Evolutionary conservation across 2,888 invertebrate genomes (phyloP).

Genomic region (Troides helena): DNA sequence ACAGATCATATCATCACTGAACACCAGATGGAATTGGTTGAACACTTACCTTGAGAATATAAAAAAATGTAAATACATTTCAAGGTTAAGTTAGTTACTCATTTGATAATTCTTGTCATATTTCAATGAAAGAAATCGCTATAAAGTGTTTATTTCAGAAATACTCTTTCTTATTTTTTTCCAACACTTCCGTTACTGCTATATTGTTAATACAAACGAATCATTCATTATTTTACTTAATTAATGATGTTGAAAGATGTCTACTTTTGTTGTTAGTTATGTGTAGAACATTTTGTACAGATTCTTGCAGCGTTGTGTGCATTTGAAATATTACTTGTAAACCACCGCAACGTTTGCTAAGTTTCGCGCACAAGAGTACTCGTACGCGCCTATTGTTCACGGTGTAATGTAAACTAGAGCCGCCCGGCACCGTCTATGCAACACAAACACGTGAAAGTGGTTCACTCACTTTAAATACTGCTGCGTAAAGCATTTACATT

Average conservation of each 20-base stretch:
- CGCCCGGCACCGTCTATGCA: slow-evolving; percentile 20
- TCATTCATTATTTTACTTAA: neutral
- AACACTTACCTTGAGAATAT: too few species aligned
- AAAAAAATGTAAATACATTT: too few species aligned
- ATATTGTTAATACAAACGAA: too few species aligned
- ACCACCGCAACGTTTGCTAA: slow-evolving; percentile 25
- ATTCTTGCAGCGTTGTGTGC: slow-evolving; percentile 11
- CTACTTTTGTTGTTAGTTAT: neutral
- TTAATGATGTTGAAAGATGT: neutral
- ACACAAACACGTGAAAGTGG: slow-evolving; percentile 28
- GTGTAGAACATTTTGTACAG: neutral
- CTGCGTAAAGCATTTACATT: slow-evolving; percentile 28
- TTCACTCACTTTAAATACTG: slow-evolving; percentile 30
- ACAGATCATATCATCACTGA: too few species aligned
- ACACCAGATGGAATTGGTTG: too few species aligned
- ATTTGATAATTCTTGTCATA: too few species aligned
- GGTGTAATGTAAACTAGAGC: slow-evolving; percentile 28
- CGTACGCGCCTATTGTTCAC: slow-evolving; percentile 26
- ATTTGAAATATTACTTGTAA: slow-evolving; percentile 15
- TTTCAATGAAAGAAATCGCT: too few species aligned
- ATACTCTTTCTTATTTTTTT: too few species aligned
- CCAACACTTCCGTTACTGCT: too few species aligned
- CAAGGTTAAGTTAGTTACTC: too few species aligned
- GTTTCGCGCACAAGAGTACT: slow-evolving; percentile 25
- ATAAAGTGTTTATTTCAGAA: too few species aligned